Conservation (phyloP, 2,113 vertebrate species). For the Antechinus stuartii region DNA sequence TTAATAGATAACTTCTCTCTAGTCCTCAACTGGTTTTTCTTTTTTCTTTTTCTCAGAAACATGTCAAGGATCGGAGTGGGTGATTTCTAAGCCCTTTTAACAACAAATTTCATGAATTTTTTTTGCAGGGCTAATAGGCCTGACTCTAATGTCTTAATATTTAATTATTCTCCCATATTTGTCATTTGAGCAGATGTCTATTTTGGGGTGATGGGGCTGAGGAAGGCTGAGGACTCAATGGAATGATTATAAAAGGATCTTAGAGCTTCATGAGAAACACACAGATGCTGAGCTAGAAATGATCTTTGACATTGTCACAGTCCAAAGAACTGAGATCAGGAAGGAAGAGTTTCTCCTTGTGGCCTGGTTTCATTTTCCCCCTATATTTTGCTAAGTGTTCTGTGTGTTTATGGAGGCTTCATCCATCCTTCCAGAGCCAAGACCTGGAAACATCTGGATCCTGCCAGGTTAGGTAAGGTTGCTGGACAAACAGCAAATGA, state of each 20-base stretch:
- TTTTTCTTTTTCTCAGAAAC: background rate
- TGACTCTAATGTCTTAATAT: background rate
- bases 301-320: background rate
- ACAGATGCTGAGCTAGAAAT: conserved; percentile 3
- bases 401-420: background rate
- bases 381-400: background rate
- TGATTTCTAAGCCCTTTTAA: too few relatives aligned
- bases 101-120: background rate
- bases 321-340: conserved; percentile 24
- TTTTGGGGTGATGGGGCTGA: background rate
- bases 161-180: background rate
- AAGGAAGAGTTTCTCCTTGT: background rate
- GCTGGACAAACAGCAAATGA: background rate
- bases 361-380: conserved; percentile 6
- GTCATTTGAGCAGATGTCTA: background rate
- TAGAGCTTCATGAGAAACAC: background rate
- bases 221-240: background rate
- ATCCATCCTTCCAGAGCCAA: background rate
- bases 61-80: background rate
- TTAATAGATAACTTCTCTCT: background rate
- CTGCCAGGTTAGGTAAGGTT: conserved; percentile 45
- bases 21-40: background rate
- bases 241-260: background rate
- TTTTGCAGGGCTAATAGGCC: background rate
- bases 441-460: conserved; percentile 75